These are phyloP conservation scores for Callimico goeldii DNA, from an alignment of 2,797 vertebrate species.

Conservation along the genomic window DNA sequence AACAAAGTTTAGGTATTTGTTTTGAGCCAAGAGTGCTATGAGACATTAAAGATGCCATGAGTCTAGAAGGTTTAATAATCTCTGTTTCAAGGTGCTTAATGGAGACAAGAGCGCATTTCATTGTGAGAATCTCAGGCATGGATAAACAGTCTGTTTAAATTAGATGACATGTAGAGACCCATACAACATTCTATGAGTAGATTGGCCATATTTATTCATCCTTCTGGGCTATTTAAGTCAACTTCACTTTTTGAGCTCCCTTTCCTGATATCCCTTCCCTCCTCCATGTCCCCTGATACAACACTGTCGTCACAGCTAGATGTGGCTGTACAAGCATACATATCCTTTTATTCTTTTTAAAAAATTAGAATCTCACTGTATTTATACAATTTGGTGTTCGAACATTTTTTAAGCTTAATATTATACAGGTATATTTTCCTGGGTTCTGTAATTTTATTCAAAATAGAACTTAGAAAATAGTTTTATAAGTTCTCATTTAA, in stretches of 20 bases:
- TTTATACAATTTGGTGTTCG: not conserved
- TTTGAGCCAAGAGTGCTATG: not conserved
- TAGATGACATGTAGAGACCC: not conserved
- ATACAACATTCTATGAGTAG: not conserved
- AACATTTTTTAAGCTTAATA: not conserved
- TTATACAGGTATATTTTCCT: not conserved
- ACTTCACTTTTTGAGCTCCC: not conserved
- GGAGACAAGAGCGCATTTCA: not conserved
- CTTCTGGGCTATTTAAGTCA: not conserved
- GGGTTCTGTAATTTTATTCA: not conserved
- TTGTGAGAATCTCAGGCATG: not conserved
- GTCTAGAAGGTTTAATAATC: not conserved
- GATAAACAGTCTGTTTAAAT: not conserved
- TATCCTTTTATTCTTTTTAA: not conserved
- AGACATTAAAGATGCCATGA: not conserved
- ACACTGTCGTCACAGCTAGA: not conserved
- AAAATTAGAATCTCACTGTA: not conserved
- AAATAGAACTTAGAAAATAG: not conserved
- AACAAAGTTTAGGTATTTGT: not conserved
- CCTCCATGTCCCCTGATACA: fast-evolving
- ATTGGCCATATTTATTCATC: not conserved
- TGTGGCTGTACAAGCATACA: not conserved
- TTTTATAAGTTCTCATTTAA: not conserved
- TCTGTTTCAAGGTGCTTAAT: not conserved
- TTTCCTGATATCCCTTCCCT: not conserved